phyloP scores from a whole-genome alignment of 1,140 invertebrate species.

The Diabrotica virgifera region DNA sequence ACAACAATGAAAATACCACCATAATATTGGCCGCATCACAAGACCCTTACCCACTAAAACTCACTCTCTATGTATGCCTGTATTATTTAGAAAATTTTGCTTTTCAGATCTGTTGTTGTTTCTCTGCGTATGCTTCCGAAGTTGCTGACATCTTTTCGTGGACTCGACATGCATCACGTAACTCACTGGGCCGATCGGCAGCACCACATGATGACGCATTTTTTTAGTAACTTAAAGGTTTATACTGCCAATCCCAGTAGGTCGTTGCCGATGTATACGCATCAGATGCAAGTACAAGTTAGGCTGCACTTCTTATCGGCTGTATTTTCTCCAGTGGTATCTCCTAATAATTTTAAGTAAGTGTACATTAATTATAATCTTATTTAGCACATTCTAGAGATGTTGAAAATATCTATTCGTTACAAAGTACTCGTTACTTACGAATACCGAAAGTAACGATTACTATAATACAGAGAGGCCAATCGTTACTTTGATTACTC shows the following conservation, averaged over 20 bases:
- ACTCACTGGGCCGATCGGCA: conserved; percentile 88
- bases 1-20: too few species aligned
- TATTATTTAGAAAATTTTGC: background rate
- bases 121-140: conserved; percentile 86
- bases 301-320: conserved; percentile 87
- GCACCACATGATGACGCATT: conserved; percentile 87
- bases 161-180: conserved; percentile 76
- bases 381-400: too few species aligned
- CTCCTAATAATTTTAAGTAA: conserved; percentile 80
- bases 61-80: too few species aligned
- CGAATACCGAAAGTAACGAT: too few species aligned
- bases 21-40: too few species aligned
- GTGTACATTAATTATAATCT: conserved; percentile 9
- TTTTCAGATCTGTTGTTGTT: conserved; percentile 76
- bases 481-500: too few species aligned
- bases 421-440: too few species aligned
- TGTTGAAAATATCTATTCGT: too few species aligned
- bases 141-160: conserved; percentile 84
- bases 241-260: conserved; percentile 51
- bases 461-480: too few species aligned
- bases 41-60: too few species aligned
- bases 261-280: conserved; percentile 63
- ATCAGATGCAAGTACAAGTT: conserved; percentile 87
- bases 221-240: conserved; percentile 80
- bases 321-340: conserved; percentile 85